Conservation (phyloP, 92 coral and sea anemone species). For the Epizoanthus fatuus region DNA sequence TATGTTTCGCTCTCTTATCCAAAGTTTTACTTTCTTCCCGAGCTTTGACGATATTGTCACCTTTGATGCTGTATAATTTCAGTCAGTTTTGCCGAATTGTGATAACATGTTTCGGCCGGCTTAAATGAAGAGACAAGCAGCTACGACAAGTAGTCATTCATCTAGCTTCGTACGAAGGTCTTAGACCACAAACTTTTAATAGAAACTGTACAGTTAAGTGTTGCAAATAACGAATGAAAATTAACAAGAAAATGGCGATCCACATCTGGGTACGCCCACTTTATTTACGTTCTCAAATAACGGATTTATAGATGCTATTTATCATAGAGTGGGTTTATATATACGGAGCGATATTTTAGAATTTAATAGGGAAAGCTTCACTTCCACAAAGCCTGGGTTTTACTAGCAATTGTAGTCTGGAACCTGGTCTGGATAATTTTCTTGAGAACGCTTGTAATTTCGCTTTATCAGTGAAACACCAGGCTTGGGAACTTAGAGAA, state of each 20-base stretch:
- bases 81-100: too few relatives aligned
- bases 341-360: slow-evolving; percentile 24
- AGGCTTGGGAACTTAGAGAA: not conserved
- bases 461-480: not conserved
- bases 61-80: too few relatives aligned
- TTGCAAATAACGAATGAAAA: not conserved
- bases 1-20: too few relatives aligned
- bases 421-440: not conserved
- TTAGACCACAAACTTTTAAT: too few relatives aligned
- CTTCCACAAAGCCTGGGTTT: not conserved
- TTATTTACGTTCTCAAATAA: too few relatives aligned
- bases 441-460: too few relatives aligned
- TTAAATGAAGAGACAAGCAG: too few relatives aligned
- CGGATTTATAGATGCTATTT: slow-evolving; percentile 16
- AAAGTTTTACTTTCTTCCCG: too few relatives aligned
- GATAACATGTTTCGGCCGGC: too few relatives aligned
- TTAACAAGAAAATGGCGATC: not conserved
- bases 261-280: not conserved
- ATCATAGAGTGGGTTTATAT: slow-evolving; percentile 20
- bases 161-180: too few relatives aligned
- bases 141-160: too few relatives aligned
- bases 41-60: too few relatives aligned
- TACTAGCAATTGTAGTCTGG: not conserved
- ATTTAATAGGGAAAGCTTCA: not conserved
- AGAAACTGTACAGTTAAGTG: not conserved